These are phyloP conservation scores for Drosophila neonasuta DNA, from an alignment of 2,888 invertebrate species.

Conservation along the genomic window DNA sequence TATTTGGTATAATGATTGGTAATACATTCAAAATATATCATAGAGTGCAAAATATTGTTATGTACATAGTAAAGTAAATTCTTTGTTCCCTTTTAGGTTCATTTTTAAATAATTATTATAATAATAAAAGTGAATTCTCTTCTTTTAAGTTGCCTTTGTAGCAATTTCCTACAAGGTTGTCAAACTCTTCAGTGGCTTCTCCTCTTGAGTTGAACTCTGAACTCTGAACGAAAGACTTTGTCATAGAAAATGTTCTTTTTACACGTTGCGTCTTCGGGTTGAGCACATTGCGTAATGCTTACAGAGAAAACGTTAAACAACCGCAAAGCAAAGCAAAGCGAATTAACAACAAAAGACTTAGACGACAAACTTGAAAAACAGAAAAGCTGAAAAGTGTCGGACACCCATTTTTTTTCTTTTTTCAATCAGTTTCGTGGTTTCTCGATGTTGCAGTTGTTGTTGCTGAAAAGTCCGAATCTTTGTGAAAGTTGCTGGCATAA, in stretches of 20 bases:
- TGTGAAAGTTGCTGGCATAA: slow-evolving; percentile 65
- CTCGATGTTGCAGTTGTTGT: slow-evolving; percentile 22
- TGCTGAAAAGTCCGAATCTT: slow-evolving; percentile 38
- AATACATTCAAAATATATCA: too few relatives aligned
- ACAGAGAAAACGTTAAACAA: slow-evolving; percentile 13
- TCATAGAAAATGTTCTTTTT: slow-evolving; percentile 5
- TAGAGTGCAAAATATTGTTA: too few relatives aligned
- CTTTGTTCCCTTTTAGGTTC: too few relatives aligned
- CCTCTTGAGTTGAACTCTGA: not conserved
- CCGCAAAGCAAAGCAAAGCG: slow-evolving; percentile 2
- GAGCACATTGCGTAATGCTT: slow-evolving; percentile 25
- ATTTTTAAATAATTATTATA: too few relatives aligned
- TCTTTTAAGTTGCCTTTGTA: too few relatives aligned
- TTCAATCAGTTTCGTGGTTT: slow-evolving; percentile 36
- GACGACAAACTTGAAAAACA: slow-evolving; percentile 48
- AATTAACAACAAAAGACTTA: slow-evolving; percentile 56
- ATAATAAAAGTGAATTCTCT: too few relatives aligned
- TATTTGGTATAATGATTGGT: too few relatives aligned
- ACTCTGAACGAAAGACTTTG: not conserved
- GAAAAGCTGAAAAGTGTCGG: slow-evolving; percentile 1
- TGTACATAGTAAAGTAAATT: too few relatives aligned
- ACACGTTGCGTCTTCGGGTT: not conserved
- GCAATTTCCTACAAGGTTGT: not conserved
- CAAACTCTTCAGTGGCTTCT: not conserved
- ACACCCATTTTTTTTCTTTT: slow-evolving; percentile 11